Conservation (phyloP, 2,797 vertebrate genomes). For the Melopsittacus undulatus region DNA sequence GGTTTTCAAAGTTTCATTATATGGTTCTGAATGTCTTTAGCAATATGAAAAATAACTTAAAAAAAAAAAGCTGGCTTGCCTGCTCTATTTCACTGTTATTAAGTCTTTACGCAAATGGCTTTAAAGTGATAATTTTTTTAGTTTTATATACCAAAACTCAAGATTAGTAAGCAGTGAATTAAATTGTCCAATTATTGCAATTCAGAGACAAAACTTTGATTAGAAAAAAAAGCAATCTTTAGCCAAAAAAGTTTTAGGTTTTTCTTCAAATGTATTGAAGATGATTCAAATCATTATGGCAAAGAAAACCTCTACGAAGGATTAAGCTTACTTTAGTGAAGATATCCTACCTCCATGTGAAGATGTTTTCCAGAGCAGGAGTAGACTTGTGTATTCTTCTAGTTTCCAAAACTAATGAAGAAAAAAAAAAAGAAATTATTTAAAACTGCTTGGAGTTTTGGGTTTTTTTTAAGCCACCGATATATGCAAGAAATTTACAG, state of each 20-base stretch:
- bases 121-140: not conserved
- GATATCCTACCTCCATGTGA: not conserved
- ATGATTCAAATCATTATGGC: not conserved
- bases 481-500: not conserved
- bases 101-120: not conserved
- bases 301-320: not conserved
- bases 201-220: not conserved
- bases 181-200: not conserved
- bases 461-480: fast-evolving
- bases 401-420: not conserved
- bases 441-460: not conserved
- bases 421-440: not conserved
- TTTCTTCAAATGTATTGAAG: not conserved
- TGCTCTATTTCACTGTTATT: not conserved
- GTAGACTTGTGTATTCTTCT: not conserved
- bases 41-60: not conserved
- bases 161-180: not conserved
- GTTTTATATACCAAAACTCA: not conserved
- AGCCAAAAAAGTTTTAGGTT: not conserved
- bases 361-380: not conserved
- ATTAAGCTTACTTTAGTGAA: not conserved
- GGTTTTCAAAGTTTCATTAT: not conserved
- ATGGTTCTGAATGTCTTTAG: not conserved
- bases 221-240: not conserved
- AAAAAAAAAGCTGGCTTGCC: not conserved